Percentiles rank a stretch among this genome's conserved stretches.
phyloP scores from a whole-genome alignment of 2,888 invertebrate species.

The Rosalia funebris region DNA sequence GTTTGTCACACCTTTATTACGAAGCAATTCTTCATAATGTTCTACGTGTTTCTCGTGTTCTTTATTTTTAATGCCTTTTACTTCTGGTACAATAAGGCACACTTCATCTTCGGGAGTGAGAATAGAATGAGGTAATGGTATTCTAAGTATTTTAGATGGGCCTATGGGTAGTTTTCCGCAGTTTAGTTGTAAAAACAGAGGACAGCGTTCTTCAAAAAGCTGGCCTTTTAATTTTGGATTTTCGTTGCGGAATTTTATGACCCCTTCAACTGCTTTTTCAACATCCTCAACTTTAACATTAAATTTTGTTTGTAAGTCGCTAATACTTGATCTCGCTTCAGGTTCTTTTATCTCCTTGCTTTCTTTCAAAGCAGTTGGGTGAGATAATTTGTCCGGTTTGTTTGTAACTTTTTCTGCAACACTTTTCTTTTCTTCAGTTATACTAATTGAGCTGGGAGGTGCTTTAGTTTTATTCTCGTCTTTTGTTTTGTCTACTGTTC shows the following conservation, averaged over 20 bases:
- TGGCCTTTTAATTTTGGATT: slow-evolving; percentile 57
- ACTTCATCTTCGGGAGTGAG: slow-evolving; percentile 75
- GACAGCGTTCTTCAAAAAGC: slow-evolving; percentile 69
- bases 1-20: slow-evolving; percentile 69
- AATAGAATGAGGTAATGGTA: slow-evolving; percentile 72
- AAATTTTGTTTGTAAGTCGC: slow-evolving; percentile 18
- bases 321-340: no score
- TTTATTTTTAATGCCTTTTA: slow-evolving; percentile 74
- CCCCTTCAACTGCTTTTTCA: slow-evolving; percentile 40
- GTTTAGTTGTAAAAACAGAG: slow-evolving; percentile 70
- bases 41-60: slow-evolving; percentile 81
- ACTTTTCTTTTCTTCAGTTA: no score
- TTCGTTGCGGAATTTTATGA: slow-evolving; percentile 56
- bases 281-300: slow-evolving; percentile 33
- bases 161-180: slow-evolving; percentile 74
- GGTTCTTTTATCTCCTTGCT: no score
- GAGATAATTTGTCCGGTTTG: no score
- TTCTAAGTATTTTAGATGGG: slow-evolving; percentile 69
- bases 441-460: no score
- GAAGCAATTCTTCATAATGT: slow-evolving; percentile 76
- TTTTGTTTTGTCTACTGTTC: no score
- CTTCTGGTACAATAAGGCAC: slow-evolving; percentile 81
- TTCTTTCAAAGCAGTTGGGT: no score
- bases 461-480: no score
- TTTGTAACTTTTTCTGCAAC: no score